Base-by-base conservation (phyloP, 2,797 vertebrate species). In the Cetoscarus ocellatus region DNA sequence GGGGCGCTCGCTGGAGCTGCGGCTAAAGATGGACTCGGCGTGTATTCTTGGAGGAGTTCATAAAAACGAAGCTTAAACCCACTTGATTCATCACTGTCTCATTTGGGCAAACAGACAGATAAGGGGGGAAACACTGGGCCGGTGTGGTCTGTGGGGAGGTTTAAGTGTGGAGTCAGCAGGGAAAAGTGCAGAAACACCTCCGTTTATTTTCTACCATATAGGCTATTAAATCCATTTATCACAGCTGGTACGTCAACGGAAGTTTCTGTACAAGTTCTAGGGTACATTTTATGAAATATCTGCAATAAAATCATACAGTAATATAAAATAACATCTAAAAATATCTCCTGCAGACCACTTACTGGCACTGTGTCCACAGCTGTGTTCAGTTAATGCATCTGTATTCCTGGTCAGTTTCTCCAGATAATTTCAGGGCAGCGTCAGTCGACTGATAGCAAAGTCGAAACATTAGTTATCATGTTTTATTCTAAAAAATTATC, bases 31-130 rank as follows among this genome's bases (percentile, higher is more conserved):
- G 88, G 83, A 91, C 86, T 90, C 77, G 7, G 53, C 39, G 38
- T 80, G 83, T 90, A 88, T 91, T 91, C 88, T 90, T 91, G 61
- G 78, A 86, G 91, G 90, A 93, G 91, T 94, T 94, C 87, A 93
- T 93, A 93, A 93, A 93, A 92, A 72, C 19, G 15, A 61, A 80
- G 87, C 77, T 73, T 76, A 89, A 91, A 90, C 75, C 78, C 87
- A 87, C 89, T 93, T 91, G 91, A 94, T 94, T 91, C 91, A 92
- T 93, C 93, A 94, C 89, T 94, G 93, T 94, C 93, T 94, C 90
- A 93, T 94, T 94, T 94, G 90, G 85, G 89, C 59, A 82, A 88
- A 88, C 67, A 86, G 88, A 90, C 92, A 85, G 69, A 69, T 44
- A 70, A 67, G 66, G 74, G 52, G 27, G 70, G 51, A 52, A 34